phyloP scores from a whole-genome alignment of 2,888 invertebrate genomes.

The Eupithecia vulgata region DNA sequence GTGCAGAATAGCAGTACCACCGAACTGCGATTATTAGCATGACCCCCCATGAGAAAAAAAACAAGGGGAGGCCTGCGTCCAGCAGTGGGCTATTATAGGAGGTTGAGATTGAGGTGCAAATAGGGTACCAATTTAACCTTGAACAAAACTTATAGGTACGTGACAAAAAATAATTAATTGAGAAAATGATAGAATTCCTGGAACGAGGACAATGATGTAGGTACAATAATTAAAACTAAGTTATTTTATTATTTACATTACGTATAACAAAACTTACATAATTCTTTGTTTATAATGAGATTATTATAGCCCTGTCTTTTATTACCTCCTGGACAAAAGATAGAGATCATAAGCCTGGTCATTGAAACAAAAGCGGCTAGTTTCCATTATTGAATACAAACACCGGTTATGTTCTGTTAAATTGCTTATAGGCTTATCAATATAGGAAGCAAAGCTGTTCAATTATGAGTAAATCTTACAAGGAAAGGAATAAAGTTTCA shows the following conservation, averaged over 20 bases:
- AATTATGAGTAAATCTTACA: constrained; percentile 19
- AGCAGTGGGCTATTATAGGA: too few species aligned
- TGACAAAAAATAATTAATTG: not conserved
- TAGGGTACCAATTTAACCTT: constrained; percentile 46
- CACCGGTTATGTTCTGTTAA: constrained; percentile 23
- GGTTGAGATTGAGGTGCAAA: constrained; percentile 55
- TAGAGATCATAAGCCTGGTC: constrained; percentile 26
- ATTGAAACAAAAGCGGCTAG: constrained; percentile 33
- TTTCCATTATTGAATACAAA: constrained; percentile 35
- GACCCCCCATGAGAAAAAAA: too few species aligned
- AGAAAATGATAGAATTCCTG: not conserved
- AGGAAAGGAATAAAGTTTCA: not conserved
- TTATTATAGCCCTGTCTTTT: not conserved
- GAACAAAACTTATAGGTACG: not conserved
- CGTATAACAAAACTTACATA: not conserved
- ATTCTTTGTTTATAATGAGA: not conserved
- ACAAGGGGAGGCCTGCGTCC: too few species aligned
- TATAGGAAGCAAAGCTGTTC: constrained; percentile 21
- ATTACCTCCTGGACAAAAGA: constrained; percentile 10
- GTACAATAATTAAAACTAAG: not conserved
- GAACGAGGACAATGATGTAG: not conserved
- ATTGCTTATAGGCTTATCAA: constrained; percentile 29
- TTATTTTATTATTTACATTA: not conserved
- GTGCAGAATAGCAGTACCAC: too few species aligned
- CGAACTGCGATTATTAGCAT: too few species aligned